Evolutionary conservation across 1,140 invertebrate species (phyloP).

Genomic region (Mizuhopecten yessoensis): DNA sequence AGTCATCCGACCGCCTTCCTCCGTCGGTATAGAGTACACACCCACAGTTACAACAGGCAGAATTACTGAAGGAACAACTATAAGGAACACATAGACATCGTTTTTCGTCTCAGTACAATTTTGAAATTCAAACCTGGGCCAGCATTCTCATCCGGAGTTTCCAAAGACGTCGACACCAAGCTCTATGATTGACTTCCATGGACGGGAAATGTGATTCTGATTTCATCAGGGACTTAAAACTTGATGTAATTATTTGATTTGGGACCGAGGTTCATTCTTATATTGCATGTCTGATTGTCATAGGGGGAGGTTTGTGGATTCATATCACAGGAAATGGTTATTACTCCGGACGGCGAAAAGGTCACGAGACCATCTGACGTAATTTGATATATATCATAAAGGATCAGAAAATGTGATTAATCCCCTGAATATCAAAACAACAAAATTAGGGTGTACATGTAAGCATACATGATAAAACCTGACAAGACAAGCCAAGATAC

Average conservation of each 20-base stretch:
- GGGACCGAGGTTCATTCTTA: neutral
- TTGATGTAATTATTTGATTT: neutral
- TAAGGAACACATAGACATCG: slow-evolving; percentile 70
- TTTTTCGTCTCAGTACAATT: slow-evolving; percentile 59
- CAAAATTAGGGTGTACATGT: too few relatives aligned
- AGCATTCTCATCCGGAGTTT: neutral
- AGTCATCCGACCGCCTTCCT: slow-evolving; percentile 80
- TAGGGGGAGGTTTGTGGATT: slow-evolving; percentile 55
- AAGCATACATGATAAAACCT: too few relatives aligned
- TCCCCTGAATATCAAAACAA: slow-evolving; percentile 21
- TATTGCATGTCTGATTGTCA: slow-evolving; percentile 45
- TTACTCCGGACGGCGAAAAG: neutral
- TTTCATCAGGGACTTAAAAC: neutral
- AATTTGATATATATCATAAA: slow-evolving; percentile 35
- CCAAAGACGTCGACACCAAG: slow-evolving; percentile 40
- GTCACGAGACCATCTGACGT: slow-evolving; percentile 28
- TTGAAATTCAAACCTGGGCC: neutral
- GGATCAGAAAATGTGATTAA: slow-evolving; percentile 46
- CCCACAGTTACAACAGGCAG: slow-evolving; percentile 67
- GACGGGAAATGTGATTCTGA: neutral
- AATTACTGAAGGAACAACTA: slow-evolving; percentile 70
- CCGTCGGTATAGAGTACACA: slow-evolving; percentile 70
- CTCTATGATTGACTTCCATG: neutral
- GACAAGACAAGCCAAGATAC: too few relatives aligned
- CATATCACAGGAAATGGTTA: slow-evolving; percentile 7